Percentiles rank a stretch among this genome's conserved stretches.
These are phyloP conservation scores for Mesorhabditis sp. DNA, from an alignment of 2,888 invertebrate genomes.

Conservation along the genomic window DNA sequence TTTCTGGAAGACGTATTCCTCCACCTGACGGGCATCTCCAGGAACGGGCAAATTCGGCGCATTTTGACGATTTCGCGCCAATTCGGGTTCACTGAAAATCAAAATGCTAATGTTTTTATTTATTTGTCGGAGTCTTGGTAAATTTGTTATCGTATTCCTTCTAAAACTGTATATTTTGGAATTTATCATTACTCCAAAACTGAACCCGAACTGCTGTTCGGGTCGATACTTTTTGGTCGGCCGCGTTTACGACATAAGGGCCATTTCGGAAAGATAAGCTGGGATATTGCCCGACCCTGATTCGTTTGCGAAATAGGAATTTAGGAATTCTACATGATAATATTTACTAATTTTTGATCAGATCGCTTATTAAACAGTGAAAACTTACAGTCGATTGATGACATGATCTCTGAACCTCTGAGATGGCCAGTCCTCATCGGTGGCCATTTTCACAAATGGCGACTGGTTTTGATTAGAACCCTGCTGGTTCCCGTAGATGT, in stretches of 20 bases:
- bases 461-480: neutral
- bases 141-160: neutral
- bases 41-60: conserved; percentile 57
- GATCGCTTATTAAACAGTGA: neutral
- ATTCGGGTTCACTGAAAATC: conserved; percentile 51
- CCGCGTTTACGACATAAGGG: no score
- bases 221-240: no score
- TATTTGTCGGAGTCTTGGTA: neutral
- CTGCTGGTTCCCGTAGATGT: no score
- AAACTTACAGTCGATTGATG: conserved; percentile 53
- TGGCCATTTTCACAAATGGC: conserved; percentile 9
- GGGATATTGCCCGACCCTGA: no score
- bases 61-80: conserved; percentile 56
- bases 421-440: conserved; percentile 57
- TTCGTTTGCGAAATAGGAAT: no score
- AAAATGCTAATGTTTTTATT: no score
- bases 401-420: conserved; percentile 56
- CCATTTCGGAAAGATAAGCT: no score
- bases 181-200: neutral
- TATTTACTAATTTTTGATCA: no score
- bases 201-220: neutral
- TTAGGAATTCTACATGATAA: no score
- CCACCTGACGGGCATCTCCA: conserved; percentile 55
- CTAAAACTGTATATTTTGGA: no score
- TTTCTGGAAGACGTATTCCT: conserved; percentile 57